Conservation (phyloP, 2,113 vertebrate genomes). For the Syrrhaptes paradoxus region DNA sequence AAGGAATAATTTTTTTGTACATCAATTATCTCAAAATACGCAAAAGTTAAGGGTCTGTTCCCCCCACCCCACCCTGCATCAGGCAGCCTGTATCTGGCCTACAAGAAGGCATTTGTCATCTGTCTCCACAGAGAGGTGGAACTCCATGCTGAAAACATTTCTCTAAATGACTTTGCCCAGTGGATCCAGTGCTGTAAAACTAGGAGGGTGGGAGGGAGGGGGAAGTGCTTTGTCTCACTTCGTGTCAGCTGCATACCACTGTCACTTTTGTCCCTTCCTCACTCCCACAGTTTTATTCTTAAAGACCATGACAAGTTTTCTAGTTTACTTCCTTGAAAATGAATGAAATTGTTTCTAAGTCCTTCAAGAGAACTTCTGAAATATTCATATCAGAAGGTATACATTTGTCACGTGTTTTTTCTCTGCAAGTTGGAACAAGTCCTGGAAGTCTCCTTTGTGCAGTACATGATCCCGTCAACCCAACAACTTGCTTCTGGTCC, state of each 20-base stretch:
- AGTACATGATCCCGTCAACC: not conserved
- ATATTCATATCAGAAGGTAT: not conserved
- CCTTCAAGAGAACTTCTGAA: not conserved
- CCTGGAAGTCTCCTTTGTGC: not conserved
- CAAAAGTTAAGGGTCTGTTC: not conserved
- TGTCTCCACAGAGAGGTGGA: not conserved
- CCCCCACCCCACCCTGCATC: not conserved
- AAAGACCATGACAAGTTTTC: not conserved
- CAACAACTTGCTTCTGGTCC: not conserved
- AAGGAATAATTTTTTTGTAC: not conserved
- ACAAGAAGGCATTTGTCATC: not conserved
- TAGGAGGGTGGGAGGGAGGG: not conserved
- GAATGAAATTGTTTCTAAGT: not conserved
- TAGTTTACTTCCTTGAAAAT: not conserved
- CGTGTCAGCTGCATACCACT: not conserved
- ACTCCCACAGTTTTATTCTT: not conserved
- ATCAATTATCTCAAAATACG: not conserved
- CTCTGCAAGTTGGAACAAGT: not conserved
- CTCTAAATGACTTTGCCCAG: not conserved
- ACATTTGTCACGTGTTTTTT: not conserved
- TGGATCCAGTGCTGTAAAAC: not conserved
- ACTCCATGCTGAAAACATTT: not conserved
- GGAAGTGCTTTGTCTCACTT: not conserved
- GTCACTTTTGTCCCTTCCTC: not conserved
- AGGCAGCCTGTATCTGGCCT: not conserved